phyloP scores from a whole-genome alignment of 30 jellyfish, hydroid and myxozoan species.

The Haliclystus octoradiatus region DNA sequence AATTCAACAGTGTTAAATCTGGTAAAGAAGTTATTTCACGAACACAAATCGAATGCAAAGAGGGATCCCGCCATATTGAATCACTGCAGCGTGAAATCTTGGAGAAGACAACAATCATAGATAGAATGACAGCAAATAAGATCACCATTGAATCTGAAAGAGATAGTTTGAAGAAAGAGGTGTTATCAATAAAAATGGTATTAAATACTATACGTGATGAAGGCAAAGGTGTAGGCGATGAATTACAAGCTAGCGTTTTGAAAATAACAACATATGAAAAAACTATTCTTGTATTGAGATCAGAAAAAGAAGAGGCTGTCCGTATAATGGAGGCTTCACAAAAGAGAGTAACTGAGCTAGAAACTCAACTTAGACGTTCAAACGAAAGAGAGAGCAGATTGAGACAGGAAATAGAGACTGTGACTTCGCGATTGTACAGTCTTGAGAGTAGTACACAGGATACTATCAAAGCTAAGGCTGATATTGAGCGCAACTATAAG shows the following conservation, averaged over 20 bases:
- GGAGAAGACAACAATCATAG: constrained; percentile 89
- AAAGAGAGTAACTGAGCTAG: constrained; percentile 55
- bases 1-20: constrained; percentile 39
- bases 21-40: constrained; percentile 57
- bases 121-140: constrained; percentile 66
- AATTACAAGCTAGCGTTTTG: constrained; percentile 47
- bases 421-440: constrained; percentile 36
- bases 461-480: constrained; percentile 56
- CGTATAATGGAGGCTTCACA: constrained; percentile 57
- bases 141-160: constrained; percentile 73
- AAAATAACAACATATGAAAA: constrained; percentile 63
- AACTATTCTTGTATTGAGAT: constrained; percentile 36
- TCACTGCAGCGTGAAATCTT: constrained; percentile 53
- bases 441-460: constrained; percentile 62
- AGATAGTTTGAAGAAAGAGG: constrained; percentile 68
- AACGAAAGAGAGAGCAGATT: constrained; percentile 74
- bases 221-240: constrained; percentile 40
- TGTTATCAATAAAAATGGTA: constrained; percentile 25
- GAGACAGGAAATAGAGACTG: constrained; percentile 54
- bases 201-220: constrained; percentile 28
- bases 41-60: constrained; percentile 46
- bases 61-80: constrained; percentile 51
- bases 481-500: constrained; percentile 65
- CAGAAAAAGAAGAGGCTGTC: constrained; percentile 67
- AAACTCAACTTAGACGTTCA: constrained; percentile 70